A percentile compares a stretch with the other conserved stretches of the same genome.
Conservation (phyloP, 2,113 vertebrate genomes). For the Nesoenas mayeri region DNA sequence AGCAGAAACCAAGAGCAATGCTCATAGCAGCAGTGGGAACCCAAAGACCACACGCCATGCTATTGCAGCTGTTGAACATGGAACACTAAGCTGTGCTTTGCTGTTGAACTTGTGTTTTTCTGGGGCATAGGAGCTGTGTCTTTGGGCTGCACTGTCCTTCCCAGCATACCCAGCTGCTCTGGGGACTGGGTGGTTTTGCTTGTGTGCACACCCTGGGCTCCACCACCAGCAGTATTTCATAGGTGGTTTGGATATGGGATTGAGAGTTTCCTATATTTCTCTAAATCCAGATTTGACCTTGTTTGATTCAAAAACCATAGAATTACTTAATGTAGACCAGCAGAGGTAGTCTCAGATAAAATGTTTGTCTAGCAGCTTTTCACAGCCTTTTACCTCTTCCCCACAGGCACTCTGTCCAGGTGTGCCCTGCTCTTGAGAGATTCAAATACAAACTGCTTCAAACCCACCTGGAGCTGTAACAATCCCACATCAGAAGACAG, state of each 20-base stretch:
- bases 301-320: not conserved
- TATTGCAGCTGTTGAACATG: not conserved
- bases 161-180: not conserved
- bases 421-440: not conserved
- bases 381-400: not conserved
- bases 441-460: not conserved
- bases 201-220: not conserved
- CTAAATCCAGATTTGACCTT: not conserved
- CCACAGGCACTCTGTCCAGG: not conserved
- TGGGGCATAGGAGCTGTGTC: not conserved
- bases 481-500: conserved; percentile 9
- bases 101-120: not conserved
- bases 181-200: not conserved
- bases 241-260: not conserved
- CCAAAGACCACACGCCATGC: not conserved
- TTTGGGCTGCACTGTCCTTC: not conserved
- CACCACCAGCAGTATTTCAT: not conserved
- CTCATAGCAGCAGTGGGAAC: not conserved
- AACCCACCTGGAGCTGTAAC: not conserved
- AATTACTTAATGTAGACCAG: not conserved
- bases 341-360: not conserved
- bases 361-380: not conserved
- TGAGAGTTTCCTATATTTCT: rapidly evolving
- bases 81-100: not conserved
- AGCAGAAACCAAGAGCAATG: not conserved